Percentiles rank a stretch among this genome's conserved stretches.
Evolutionary conservation across 2,888 invertebrate genomes (phyloP).

Genomic region (Napeogenes inachia): DNA sequence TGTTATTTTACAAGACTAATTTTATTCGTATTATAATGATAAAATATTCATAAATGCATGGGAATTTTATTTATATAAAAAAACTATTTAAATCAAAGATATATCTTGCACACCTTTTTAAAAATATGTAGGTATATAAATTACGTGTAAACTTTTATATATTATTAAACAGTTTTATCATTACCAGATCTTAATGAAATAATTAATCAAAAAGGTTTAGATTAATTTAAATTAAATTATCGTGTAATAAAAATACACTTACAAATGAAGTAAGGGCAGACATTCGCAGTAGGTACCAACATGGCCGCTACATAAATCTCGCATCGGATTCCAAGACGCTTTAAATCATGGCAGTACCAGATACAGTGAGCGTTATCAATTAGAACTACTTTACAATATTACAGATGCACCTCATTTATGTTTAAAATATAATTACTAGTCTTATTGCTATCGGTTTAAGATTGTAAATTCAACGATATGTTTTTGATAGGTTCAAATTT

Average conservation of each 20-base stretch:
- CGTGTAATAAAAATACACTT: slow-evolving; percentile 8
- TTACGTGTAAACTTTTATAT: too few species aligned
- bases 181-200: slow-evolving; percentile 3
- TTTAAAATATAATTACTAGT: slow-evolving; percentile 21
- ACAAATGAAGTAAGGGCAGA: slow-evolving; percentile 20
- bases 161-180: not conserved
- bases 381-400: slow-evolving; percentile 51
- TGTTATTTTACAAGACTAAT: too few species aligned
- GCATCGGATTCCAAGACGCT: slow-evolving; percentile 54
- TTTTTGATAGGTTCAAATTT: slow-evolving; percentile 33
- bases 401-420: slow-evolving; percentile 22
- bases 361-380: slow-evolving; percentile 68
- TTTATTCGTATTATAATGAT: too few species aligned
- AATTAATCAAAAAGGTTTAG: not conserved
- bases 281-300: slow-evolving; percentile 32
- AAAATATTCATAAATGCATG: too few species aligned
- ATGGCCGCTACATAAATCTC: slow-evolving; percentile 52
- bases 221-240: slow-evolving; percentile 9
- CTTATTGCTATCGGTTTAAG: slow-evolving; percentile 31
- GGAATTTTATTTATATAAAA: too few species aligned
- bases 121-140: too few species aligned
- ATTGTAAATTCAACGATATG: slow-evolving; percentile 33
- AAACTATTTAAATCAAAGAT: too few species aligned
- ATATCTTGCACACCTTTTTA: too few species aligned
- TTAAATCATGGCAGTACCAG: slow-evolving; percentile 68